Evolutionary conservation across 2,113 vertebrate genomes (phyloP).

Genomic region (Eupsittula cactorum): DNA sequence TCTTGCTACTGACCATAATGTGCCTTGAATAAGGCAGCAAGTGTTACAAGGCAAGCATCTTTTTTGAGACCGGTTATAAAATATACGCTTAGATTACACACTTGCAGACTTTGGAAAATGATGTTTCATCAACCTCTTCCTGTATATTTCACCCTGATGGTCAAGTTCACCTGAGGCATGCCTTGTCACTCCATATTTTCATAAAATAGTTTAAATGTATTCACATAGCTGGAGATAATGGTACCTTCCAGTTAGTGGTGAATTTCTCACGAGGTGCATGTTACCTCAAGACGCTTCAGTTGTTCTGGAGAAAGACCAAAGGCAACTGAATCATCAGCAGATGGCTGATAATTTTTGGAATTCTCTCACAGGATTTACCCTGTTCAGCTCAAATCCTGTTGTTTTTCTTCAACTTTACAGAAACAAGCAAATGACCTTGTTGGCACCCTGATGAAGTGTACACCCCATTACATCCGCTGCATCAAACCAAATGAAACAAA

Average conservation of each 20-base stretch:
- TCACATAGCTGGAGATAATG: not conserved
- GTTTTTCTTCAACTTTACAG: constrained; percentile 70
- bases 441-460: constrained; percentile 96
- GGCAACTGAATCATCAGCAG: not conserved
- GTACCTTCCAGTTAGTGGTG: not conserved
- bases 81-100: not conserved
- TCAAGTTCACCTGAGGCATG: not conserved
- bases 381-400: not conserved
- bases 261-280: not conserved
- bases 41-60: not conserved
- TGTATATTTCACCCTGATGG: not conserved
- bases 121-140: not conserved
- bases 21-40: not conserved
- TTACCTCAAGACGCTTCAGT: not conserved
- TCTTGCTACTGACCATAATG: not conserved
- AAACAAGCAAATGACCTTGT: constrained; percentile 98
- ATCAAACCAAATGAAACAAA: constrained; percentile 99
- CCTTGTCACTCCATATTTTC: not conserved
- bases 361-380: not conserved
- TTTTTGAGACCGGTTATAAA: not conserved
- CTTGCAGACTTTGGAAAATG: not conserved
- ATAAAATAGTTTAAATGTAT: not conserved
- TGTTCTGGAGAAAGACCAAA: not conserved
- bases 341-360: not conserved
- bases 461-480: constrained; percentile 97